phyloP scores from a whole-genome alignment of 2,797 vertebrate genomes.

The Loriculus beryllinus region DNA sequence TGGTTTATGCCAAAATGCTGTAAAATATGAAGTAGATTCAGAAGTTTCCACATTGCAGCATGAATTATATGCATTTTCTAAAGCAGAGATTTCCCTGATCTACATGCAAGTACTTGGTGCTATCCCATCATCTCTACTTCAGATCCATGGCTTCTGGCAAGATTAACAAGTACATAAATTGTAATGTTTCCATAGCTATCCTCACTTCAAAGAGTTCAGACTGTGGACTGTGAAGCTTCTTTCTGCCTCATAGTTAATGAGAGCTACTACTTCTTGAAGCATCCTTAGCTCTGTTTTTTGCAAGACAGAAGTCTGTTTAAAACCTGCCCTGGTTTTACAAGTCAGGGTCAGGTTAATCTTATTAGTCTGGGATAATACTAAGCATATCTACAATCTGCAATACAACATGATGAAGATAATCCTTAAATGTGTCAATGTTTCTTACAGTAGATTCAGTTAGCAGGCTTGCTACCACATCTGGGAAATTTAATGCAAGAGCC shows the following conservation, averaged over 20 bases:
- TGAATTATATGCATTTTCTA: neutral
- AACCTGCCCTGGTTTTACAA: neutral
- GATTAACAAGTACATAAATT: neutral
- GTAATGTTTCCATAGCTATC: neutral
- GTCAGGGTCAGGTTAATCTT: neutral
- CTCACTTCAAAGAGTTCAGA: neutral
- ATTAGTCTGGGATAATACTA: neutral
- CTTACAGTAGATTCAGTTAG: neutral
- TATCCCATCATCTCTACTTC: neutral
- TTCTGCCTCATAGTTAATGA: neutral
- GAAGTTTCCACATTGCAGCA: neutral
- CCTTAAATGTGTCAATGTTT: neutral
- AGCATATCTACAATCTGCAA: neutral
- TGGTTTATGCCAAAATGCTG: neutral
- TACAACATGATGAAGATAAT: neutral
- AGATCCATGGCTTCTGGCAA: neutral
- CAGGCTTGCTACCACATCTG: neutral
- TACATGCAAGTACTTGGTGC: neutral
- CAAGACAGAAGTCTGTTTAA: neutral
- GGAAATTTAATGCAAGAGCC: neutral
- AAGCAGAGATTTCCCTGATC: neutral
- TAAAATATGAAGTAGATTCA: neutral
- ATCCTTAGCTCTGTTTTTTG: neutral
- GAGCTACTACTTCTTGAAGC: neutral
- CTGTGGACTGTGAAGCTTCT: neutral